Evolutionary conservation across 2,888 invertebrate species (phyloP), one percentile per base, ranked within the genome.

Genomic region (Sesamia inferens): DNA sequence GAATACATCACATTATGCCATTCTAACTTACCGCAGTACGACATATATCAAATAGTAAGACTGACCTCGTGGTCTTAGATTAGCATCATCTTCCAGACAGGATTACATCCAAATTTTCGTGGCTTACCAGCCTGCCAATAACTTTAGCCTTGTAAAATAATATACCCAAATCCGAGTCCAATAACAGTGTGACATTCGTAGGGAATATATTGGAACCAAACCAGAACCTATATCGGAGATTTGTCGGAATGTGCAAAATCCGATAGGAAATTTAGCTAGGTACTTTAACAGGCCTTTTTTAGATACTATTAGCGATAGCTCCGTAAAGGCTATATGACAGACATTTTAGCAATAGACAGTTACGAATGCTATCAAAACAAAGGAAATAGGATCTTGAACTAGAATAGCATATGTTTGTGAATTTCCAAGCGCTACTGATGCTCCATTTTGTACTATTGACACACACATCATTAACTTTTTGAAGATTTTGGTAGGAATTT

Each of bases 21-120:
- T 57, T 57, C 44, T 14, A 11, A 5, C 24, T 22, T 10, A n/a
- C 44, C 47, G n/a, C 57, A 62, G 24, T 51, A 42, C 54, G 71
- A 68, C 65, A 62, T 81, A 68, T 74, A 74, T 66, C 62, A 65
- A 78, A 81, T 67, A 64, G 47, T 31, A 42, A n/a, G 44, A 65
- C 19, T 19, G 47, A 22, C 58, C 68, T n/a, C n/a, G 61, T 31
- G n/a, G 61, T 51, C 54, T 58, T 51, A 75, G 55, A 63, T 76
- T 79, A 68, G 19, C 68, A 66, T 77, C 48, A 57, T 65, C 22
- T 48, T 39, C 22, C 64, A 61, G 24, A 16, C 48, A 48, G 76
- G 66, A 81, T 77, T 77, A 71, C 72, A 61, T 31, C 0, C 16
- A 57, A 44, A 76, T 76, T 61, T n/a, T 59, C 57, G 57, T 57